Conservation (phyloP, 2,797 vertebrate species). For the Poecilia picta region DNA sequence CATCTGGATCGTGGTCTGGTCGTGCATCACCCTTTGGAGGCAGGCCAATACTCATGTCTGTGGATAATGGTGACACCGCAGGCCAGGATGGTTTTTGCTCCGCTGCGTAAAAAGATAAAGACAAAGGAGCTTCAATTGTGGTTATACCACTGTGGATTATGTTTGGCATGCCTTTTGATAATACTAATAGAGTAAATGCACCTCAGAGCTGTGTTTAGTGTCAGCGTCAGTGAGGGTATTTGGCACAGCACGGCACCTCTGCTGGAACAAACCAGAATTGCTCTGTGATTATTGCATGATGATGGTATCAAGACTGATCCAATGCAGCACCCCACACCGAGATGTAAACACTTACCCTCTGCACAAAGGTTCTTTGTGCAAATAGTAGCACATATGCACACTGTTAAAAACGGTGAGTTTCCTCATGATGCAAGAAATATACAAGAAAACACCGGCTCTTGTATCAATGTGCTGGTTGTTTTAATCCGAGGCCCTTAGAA, state of each 20-base stretch:
- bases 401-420: slow-evolving; percentile 65
- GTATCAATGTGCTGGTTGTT: slow-evolving; percentile 27
- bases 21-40: slow-evolving; percentile 69
- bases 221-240: slow-evolving; percentile 35
- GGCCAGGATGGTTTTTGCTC: slow-evolving; percentile 22
- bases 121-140: slow-evolving; percentile 24
- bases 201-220: slow-evolving; percentile 33
- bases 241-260: slow-evolving; percentile 15
- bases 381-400: slow-evolving; percentile 61
- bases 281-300: slow-evolving; percentile 64
- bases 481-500: slow-evolving; percentile 43
- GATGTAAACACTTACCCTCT: slow-evolving; percentile 70
- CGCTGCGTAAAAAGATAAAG: slow-evolving; percentile 16
- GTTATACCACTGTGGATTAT: slow-evolving; percentile 16
- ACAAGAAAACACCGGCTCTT: slow-evolving; percentile 63
- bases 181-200: slow-evolving; percentile 15
- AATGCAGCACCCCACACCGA: slow-evolving; percentile 62
- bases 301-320: slow-evolving; percentile 65
- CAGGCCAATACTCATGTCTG: slow-evolving; percentile 62
- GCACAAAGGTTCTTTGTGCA: slow-evolving; percentile 78
- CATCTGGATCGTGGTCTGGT: slow-evolving; percentile 78
- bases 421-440: slow-evolving; percentile 51
- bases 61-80: slow-evolving; percentile 67
- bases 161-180: slow-evolving; percentile 26
- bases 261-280: slow-evolving; percentile 43